Evolutionary conservation across 2,797 vertebrate species (phyloP).

Genomic region (Gymnoscopelus braueri): DNA sequence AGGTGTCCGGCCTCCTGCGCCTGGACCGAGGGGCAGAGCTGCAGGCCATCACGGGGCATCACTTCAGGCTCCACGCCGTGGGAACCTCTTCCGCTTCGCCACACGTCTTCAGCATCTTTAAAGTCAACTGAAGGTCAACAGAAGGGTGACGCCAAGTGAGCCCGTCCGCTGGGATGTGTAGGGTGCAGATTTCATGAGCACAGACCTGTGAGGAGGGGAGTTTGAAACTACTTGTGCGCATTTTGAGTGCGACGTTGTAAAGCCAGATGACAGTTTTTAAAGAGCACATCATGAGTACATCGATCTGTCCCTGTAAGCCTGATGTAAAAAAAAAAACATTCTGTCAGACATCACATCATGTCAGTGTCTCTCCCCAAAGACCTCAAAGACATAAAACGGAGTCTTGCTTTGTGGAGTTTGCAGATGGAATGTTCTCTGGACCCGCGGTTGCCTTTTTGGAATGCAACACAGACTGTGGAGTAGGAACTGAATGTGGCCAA

Average conservation of each 20-base stretch:
- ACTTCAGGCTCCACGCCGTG: constrained; percentile 75
- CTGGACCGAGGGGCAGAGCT: constrained; percentile 83
- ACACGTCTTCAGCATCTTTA: constrained; percentile 93
- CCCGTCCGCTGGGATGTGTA: background rate
- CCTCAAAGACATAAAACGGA: constrained; percentile 47
- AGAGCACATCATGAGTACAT: background rate
- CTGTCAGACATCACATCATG: constrained; percentile 2
- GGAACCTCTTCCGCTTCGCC: constrained; percentile 69
- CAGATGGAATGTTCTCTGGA: constrained; percentile 63
- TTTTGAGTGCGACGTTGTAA: background rate
- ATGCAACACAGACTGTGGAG: constrained; percentile 61
- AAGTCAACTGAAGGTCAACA: constrained; percentile 80
- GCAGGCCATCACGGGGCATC: constrained; percentile 74
- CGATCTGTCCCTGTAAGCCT: background rate
- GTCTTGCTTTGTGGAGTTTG: constrained; percentile 67
- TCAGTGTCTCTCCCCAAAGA: constrained; percentile 42
- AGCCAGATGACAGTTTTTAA: background rate
- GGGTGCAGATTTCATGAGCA: background rate
- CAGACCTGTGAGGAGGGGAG: background rate
- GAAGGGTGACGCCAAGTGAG: constrained; percentile 15
- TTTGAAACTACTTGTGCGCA: background rate
- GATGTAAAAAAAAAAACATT: background rate
- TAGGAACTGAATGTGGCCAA: constrained; percentile 45
- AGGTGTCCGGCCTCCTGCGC: constrained; percentile 89
- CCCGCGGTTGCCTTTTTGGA: constrained; percentile 57